Conservation (phyloP, 2,113 vertebrate species). For the Bubo blakistoni region DNA sequence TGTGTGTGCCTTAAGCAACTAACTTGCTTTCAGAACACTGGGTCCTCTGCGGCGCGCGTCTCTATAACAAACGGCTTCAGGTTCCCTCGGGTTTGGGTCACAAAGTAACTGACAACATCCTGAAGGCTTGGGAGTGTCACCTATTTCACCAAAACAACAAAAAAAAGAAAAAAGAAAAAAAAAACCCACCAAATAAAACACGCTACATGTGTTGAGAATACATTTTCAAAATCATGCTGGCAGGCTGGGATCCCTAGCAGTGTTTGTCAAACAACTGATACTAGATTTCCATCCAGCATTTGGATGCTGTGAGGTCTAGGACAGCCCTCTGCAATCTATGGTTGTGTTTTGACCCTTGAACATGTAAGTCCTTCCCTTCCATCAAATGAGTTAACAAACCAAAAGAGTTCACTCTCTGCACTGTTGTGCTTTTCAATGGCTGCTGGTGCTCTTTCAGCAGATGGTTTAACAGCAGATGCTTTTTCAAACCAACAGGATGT, state of each 20-base stretch:
- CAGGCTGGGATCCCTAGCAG: not conserved
- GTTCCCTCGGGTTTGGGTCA: slow-evolving; percentile 62
- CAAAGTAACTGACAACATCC: slow-evolving; percentile 70
- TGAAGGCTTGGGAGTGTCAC: slow-evolving; percentile 64
- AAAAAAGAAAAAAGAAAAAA: not conserved
- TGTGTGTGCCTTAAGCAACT: not conserved
- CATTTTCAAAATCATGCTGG: not conserved
- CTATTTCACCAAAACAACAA: slow-evolving; percentile 7
- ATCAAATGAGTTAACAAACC: not conserved
- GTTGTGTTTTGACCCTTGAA: not conserved
- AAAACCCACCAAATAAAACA: not conserved
- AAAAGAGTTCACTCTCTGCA: not conserved
- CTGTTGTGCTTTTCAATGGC: not conserved
- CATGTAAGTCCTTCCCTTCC: not conserved
- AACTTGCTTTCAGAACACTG: not conserved
- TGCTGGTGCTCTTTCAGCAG: not conserved
- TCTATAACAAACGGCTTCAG: slow-evolving; percentile 54
- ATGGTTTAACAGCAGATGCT: not conserved
- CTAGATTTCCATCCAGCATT: not conserved
- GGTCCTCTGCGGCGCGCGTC: not conserved
- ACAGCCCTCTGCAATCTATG: not conserved
- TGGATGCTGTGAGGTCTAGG: not conserved
- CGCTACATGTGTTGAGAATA: not conserved
- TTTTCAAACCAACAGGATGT: not conserved
- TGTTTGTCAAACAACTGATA: not conserved